Evolutionary conservation across 2,797 vertebrate genomes (phyloP), one percentile per base, ranked within the genome.

Genomic region (Ciconia nigra): DNA sequence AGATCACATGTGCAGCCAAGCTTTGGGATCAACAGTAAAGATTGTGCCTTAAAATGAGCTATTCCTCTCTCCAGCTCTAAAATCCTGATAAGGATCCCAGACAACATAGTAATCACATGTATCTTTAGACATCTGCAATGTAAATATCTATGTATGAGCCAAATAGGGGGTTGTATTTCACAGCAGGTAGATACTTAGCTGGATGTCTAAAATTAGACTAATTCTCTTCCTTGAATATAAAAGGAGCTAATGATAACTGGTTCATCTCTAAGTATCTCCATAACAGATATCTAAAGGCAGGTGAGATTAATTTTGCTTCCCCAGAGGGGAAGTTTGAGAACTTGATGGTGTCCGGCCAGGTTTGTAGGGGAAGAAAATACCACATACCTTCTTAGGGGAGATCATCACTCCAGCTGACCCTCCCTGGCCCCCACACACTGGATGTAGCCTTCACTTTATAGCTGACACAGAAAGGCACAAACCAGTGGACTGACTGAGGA

Each of bases 341-440:
- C 8, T n/a, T 62, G n/a, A 8, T 70, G 19, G 10, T 59, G 25
- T 44, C 25, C 58, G n/a, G 47, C 28, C 22, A 41, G 13, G 21
- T 44, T 20, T 33, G 14, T n/a, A 70, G 39, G 41, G 49, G 15
- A 69, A 31, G 21, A 29, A 86, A 29, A 77, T 42, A 33, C 18
- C 65, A 67, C 47, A 33, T 46, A 8, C 14, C 10, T 49, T 49
- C 37, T 46, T 66, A 61, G 14, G 26, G 7, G 13, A 59, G 4
- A 7, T 55, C 0, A 0, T 66, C 15, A 31, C 44, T 83, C 63
- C 82, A 54, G 12, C 15, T 5, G 2, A 37, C 20, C 5, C 31
- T 7, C 6, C 12, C 28, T 39, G 7, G 3, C 14, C 21, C 12
- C 10, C 3, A 3, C 9, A 19, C 12, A 35, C 15, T 49, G 65